Base-by-base conservation (phyloP, 2,888 invertebrate species). In the Cyclophora albipunctata region DNA sequence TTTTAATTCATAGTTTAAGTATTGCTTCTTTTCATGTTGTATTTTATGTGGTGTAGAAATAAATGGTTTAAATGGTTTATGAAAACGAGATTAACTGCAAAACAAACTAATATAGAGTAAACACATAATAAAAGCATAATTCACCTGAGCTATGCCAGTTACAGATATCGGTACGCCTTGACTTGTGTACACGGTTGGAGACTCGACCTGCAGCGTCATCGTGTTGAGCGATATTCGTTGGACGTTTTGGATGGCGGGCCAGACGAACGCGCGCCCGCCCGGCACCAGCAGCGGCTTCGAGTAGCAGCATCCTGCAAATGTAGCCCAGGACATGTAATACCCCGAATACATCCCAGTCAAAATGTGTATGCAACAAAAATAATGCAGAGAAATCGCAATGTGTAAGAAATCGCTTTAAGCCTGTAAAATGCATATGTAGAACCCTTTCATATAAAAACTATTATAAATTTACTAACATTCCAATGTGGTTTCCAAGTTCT, bases 101-200 rank as follows among this genome's bases (percentile, higher is more conserved):
- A 20, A 20, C 1, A 20, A 20, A 20, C 20, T 20, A 20, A 20
- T 20, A 20, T 20, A 20, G 20, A 43, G 46, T 51, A 34, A 20
- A 44, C n/a, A 33, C 20, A n/a, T 34, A 41, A 46, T 48, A 40
- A 7, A 3, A 34, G n/a, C 20, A 43, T 6, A 5, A 34, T 7
- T 47, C 82, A 97, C 98, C 93, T 98, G 98, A 49, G 98, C 98
- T 67, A 98, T 98, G 58, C 98, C 98, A 40, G 98, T 98, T 40
- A 98, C 98, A 34, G 98, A 97, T 77, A 98, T 97, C 33, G 98
- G 97, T 34, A 98, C 98, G 50, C 98, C 98, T 84, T 98, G 97
- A 71, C 96, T 95, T 44, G 98, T 98, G 81, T 98, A 98, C 4
- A 98, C 98, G 49, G 96, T 96, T 5, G 97, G 96, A 67, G 97